Conservation (phyloP, 92 coral and sea anemone species). For the Actinostola sp. region DNA sequence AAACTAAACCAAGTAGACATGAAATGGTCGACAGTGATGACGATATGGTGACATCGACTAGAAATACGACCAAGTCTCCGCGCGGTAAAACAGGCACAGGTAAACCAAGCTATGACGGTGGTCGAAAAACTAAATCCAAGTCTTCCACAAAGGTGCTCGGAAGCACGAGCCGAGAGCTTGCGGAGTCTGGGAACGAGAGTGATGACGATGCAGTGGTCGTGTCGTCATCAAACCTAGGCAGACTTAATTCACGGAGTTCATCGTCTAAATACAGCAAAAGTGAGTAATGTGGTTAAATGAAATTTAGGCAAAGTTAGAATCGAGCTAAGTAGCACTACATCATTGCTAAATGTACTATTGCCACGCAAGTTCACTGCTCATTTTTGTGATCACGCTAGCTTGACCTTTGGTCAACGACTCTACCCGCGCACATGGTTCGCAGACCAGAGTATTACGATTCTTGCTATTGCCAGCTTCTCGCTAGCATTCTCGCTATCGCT, state of each 20-base stretch:
- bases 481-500: too few species aligned
- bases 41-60: constrained; percentile 16
- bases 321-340: too few species aligned
- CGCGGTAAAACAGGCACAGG: neutral
- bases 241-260: neutral
- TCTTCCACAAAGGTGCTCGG: neutral
- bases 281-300: neutral
- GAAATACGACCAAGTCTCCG: neutral
- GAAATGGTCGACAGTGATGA: constrained; percentile 79
- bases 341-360: too few species aligned
- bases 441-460: too few species aligned
- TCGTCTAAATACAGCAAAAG: constrained; percentile 14
- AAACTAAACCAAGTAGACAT: constrained; percentile 16
- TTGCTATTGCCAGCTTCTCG: too few species aligned
- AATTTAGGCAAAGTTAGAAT: neutral
- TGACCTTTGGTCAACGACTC: too few species aligned
- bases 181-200: constrained; percentile 57
- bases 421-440: too few species aligned
- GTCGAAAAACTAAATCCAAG: neutral
- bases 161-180: constrained; percentile 10
- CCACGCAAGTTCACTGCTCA: too few species aligned
- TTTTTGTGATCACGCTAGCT: too few species aligned
- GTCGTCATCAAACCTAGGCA: constrained; percentile 4
- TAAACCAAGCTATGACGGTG: neutral
- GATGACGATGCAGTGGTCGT: constrained; percentile 37